Percentiles rank a stretch among this genome's conserved stretches.
phyloP scores from a whole-genome alignment of 2,113 vertebrate species.

The Misgurnus mizolepis region DNA sequence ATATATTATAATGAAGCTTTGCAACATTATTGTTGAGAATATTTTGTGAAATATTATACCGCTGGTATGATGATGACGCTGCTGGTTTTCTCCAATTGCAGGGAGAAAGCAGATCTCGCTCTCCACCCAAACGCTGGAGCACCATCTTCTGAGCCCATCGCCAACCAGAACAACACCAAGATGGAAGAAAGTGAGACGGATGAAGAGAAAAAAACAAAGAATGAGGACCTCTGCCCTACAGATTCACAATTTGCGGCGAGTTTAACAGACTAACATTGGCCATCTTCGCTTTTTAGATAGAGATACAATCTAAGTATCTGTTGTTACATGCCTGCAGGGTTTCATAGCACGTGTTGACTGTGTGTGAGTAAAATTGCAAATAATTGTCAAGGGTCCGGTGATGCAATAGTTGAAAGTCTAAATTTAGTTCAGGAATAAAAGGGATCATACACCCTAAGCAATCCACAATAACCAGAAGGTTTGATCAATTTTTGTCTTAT shows the following conservation, averaged over 20 bases:
- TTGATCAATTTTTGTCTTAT: neutral
- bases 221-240: constrained; percentile 51
- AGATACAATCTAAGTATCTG: constrained; percentile 51
- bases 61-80: neutral
- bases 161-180: constrained; percentile 50
- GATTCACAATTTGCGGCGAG: constrained; percentile 63
- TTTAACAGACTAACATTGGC: constrained; percentile 72
- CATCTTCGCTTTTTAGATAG: constrained; percentile 49
- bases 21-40: neutral
- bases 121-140: constrained; percentile 80
- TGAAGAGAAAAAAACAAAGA: constrained; percentile 31
- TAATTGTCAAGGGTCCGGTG: constrained; percentile 1
- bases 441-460: neutral
- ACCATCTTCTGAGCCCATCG: constrained; percentile 76
- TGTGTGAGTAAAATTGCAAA: constrained; percentile 5
- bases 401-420: neutral
- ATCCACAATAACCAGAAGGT: neutral
- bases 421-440: neutral
- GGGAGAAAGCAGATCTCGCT: constrained; percentile 77
- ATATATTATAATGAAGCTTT: neutral
- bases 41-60: neutral
- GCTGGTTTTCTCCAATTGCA: constrained; percentile 47
- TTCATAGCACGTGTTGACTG: constrained; percentile 4
- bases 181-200: constrained; percentile 43
- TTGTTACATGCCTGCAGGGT: constrained; percentile 40